Conservation (phyloP, 2,113 vertebrate species). For the Struthidea cinerea region DNA sequence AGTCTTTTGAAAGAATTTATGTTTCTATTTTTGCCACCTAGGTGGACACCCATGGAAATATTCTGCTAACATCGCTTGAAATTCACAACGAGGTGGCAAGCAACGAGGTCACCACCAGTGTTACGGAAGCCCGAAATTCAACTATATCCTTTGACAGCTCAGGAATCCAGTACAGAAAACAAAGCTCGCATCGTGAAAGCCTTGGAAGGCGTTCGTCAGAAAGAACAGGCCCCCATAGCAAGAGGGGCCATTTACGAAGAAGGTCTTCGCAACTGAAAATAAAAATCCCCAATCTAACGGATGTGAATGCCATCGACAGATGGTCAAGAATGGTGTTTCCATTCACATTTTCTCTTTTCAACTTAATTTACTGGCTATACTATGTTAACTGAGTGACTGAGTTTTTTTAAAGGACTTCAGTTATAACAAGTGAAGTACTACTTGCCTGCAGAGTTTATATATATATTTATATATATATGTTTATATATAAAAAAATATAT, state of each 20-base stretch:
- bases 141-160: conserved; percentile 89
- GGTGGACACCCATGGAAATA: conserved; percentile 95
- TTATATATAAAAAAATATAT: conserved; percentile 76
- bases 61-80: conserved; percentile 91
- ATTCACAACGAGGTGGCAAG: conserved; percentile 93
- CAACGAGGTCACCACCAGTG: conserved; percentile 82
- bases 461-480: conserved; percentile 77
- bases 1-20: background rate
- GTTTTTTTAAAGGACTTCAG: conserved; percentile 76
- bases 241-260: conserved; percentile 86
- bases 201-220: conserved; percentile 77
- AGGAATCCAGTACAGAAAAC: conserved; percentile 92
- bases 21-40: conserved; percentile 43
- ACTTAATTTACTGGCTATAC: conserved; percentile 98
- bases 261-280: conserved; percentile 95
- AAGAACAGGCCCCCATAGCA: conserved; percentile 76
- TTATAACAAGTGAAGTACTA: conserved; percentile 70
- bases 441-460: conserved; percentile 81
- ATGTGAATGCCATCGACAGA: conserved; percentile 96
- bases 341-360: conserved; percentile 93
- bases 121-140: conserved; percentile 87
- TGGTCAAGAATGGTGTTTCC: conserved; percentile 98
- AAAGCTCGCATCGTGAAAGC: conserved; percentile 75
- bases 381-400: conserved; percentile 91
- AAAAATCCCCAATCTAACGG: conserved; percentile 96